phyloP scores from a whole-genome alignment of 2,797 vertebrate genomes.

The Helostoma temminkii region DNA sequence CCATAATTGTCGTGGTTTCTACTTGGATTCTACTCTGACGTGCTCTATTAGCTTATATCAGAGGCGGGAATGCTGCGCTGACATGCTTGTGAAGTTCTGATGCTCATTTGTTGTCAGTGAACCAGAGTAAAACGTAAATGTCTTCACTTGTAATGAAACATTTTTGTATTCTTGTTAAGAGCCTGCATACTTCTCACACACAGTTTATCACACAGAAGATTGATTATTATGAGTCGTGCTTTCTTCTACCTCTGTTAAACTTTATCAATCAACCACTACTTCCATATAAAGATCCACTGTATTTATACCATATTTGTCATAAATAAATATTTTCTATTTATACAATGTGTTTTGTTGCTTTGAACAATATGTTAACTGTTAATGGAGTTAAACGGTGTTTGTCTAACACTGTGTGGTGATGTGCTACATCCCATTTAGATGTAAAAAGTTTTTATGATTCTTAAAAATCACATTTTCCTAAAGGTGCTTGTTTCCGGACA shows the following conservation, averaged over 20 bases:
- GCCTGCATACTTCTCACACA: not conserved
- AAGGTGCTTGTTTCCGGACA: too few species aligned
- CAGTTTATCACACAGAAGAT: too few species aligned
- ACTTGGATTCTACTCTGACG: too few species aligned
- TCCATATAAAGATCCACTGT: constrained; percentile 33
- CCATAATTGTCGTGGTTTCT: not conserved
- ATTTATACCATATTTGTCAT: constrained; percentile 68
- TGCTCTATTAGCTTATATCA: too few species aligned
- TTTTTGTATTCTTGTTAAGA: constrained; percentile 17
- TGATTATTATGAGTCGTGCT: constrained; percentile 7
- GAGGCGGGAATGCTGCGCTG: not conserved
- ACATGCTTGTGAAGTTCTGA: constrained; percentile 7
- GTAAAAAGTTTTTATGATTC: too few species aligned
- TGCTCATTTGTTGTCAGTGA: not conserved
- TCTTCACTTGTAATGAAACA: constrained; percentile 5
- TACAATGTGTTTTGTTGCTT: constrained; percentile 30
- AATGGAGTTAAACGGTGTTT: too few species aligned
- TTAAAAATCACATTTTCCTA: too few species aligned
- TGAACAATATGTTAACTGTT: constrained; percentile 2
- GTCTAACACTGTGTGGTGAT: too few species aligned
- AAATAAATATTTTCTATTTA: constrained; percentile 75
- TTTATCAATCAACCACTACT: constrained; percentile 19
- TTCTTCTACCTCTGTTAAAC: constrained; percentile 45
- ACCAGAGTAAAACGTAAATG: not conserved
- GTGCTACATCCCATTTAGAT: too few species aligned